Evolutionary conservation across 2,797 vertebrate genomes (phyloP).

Genomic region (Scomberomorus guttatus): DNA sequence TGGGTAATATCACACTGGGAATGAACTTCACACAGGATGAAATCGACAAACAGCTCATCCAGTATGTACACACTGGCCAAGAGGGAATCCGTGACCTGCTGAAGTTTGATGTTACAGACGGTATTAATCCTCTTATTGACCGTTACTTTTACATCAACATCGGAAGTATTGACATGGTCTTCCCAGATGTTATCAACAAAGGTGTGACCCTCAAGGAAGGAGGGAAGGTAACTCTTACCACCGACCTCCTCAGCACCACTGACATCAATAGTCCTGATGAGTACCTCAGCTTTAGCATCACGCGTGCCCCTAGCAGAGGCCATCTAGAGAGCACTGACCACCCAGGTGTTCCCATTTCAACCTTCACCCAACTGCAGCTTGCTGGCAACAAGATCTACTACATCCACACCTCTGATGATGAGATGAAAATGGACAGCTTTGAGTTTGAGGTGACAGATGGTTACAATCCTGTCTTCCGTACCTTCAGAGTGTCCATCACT

Average conservation of each 20-base stretch:
- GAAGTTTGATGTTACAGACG: constrained; percentile 93
- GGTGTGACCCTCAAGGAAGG: constrained; percentile 90
- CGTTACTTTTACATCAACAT: constrained; percentile 91
- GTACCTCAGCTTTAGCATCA: constrained; percentile 89
- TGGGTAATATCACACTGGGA: constrained; percentile 87
- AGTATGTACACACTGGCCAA: constrained; percentile 89
- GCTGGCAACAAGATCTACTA: constrained; percentile 92
- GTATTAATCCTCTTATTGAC: constrained; percentile 90
- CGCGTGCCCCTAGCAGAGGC: constrained; percentile 86
- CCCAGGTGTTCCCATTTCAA: constrained; percentile 88
- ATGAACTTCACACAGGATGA: constrained; percentile 94
- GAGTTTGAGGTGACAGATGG: constrained; percentile 92
- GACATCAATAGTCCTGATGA: constrained; percentile 92
- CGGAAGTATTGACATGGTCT: constrained; percentile 88
- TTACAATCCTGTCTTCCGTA: constrained; percentile 88
- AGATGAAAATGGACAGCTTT: constrained; percentile 92
- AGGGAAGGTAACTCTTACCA: constrained; percentile 89
- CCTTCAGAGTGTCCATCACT: constrained; percentile 91
- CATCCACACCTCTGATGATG: constrained; percentile 89
- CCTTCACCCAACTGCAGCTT: constrained; percentile 90
- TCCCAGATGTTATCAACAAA: constrained; percentile 92
- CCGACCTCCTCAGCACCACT: constrained; percentile 90
- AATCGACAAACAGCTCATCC: constrained; percentile 88
- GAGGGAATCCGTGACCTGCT: constrained; percentile 89
- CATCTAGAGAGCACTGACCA: constrained; percentile 89